Base-by-base conservation (phyloP, 2,797 vertebrate genomes). In the Amazona ochrocephala region DNA sequence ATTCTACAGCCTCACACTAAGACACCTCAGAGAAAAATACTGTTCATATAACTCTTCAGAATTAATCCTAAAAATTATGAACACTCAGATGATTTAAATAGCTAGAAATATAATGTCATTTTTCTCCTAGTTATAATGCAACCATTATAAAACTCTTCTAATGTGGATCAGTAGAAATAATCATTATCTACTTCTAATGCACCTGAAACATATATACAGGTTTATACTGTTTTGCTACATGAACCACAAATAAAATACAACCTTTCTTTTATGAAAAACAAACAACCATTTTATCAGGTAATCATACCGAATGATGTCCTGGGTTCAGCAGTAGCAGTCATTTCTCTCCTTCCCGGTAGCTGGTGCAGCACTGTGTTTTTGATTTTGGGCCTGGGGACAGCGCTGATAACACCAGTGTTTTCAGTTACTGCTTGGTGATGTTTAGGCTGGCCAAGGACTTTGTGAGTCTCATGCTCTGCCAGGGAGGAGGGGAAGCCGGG, bases 151-250 rank as follows among this genome's bases (percentile, higher is more conserved):
- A 88, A 62, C 19, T 87, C 18, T 62, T 87, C 20, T 68, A 76
- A 42, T 39, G 14, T 78, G 41, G 29, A 65, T 62, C 24, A 34
- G 17, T 61, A 71, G 12, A 90, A 86, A 83, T 58, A 85, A 75
- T 84, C 44, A 64, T 92, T 89, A 58, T 84, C 44, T 84, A 20
- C 66, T 88, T 54, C 27, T 87, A 91, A 84, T 86, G 70, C 23
- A 51, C 21, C 92, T 91, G 50, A 92, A 93, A 86, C 9, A 51
- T 32, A 53, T 44, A 54, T 80, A 41, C 39, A 29, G 21, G 6
- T 60, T 84, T 80, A 80, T 58, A 7, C 4, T 75, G 39, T 42
- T 91, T 87, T 90, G 27, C 13, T 93, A 95, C 95, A 90, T 75
- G 67, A 88, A n/a, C 77, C 56, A 77, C 5, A 5, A 84, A 86